phyloP scores from a whole-genome alignment of 2,113 vertebrate species.

The Psittacula cyanocephala region DNA sequence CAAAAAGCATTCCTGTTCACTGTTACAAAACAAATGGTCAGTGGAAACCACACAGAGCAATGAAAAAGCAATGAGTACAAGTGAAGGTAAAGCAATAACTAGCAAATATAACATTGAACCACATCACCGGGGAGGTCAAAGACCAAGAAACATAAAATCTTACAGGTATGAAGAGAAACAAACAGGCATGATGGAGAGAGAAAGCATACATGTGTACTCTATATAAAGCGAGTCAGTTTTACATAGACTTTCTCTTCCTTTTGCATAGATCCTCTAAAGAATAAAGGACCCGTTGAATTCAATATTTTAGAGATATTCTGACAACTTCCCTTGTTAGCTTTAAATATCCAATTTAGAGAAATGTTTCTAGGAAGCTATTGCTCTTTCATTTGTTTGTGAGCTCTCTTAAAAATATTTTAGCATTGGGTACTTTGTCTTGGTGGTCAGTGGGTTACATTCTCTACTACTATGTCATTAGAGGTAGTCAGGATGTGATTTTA shows the following conservation, averaged over 20 bases:
- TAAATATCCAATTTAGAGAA: background rate
- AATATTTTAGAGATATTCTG: background rate
- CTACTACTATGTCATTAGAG: background rate
- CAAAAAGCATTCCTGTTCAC: slow-evolving; percentile 21
- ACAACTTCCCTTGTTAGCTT: background rate
- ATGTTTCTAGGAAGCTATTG: background rate
- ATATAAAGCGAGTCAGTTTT: background rate
- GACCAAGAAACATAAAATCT: slow-evolving; percentile 26
- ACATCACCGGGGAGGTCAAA: background rate
- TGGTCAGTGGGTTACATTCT: background rate
- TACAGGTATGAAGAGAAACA: background rate
- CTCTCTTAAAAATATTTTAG: background rate
- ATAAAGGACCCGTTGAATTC: background rate
- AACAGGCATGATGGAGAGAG: background rate
- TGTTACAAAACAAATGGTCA: slow-evolving; percentile 46
- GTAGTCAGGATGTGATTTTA: background rate
- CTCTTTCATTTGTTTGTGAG: background rate
- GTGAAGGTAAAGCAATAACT: slow-evolving; percentile 37
- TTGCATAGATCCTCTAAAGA: background rate
- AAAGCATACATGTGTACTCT: background rate
- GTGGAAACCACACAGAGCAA: slow-evolving; percentile 8
- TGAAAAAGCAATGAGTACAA: slow-evolving; percentile 42
- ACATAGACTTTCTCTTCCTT: background rate
- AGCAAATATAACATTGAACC: background rate
- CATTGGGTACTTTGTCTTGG: background rate